Evolutionary conservation across 1,140 invertebrate species (phyloP), one percentile per base, ranked within the genome.

Genomic region (Helicorthomorpha holstii): DNA sequence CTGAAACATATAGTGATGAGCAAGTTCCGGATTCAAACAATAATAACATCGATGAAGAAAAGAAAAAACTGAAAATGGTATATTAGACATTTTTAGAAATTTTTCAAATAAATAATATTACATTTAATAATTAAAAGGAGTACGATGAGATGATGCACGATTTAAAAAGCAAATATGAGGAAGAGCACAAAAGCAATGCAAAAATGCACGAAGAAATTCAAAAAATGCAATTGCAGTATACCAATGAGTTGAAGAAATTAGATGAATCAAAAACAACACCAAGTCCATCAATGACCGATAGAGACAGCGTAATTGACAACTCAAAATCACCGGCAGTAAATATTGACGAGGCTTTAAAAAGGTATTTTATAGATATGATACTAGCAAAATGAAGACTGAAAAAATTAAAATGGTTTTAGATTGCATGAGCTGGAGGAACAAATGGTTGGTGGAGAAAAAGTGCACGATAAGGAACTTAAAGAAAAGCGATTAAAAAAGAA

Each of bases 371-470:
- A 19, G 43, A 21, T 19, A 21, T 45, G 4, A 45, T 45, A 45
- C 43, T 16, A 16, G 7, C 29, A 7, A 34, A 34, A 16, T 7
- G 7, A 34, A 34, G 7, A 34, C 29, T 34, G 7, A 7, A 34
- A 7, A 7, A 34, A 7, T 34, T 34, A 34, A n/a, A 19, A 25
- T 27, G 29, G 41, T 50, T 55, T 7, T 55, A 80, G 79, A 57
- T 67, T 85, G 34, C 72, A 82, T 61, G 72, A 76, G 49, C 69
- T 89, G 19, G 77, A 88, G 60, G 72, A 77, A 41, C 73, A 78
- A 55, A 76, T 89, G 71, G 81, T 86, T 52, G 85, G 85, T 25
- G 85, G 85, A 1, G 85, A 90, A 61, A 73, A 78, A 57, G 77
- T 74, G 1, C 67, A 82, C 60, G 84, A 88, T 64, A 67, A 65